Percentiles rank a stretch among this genome's conserved stretches.
Conservation (phyloP, 2,888 invertebrate genomes). For the Lepidochrysops patricia region DNA sequence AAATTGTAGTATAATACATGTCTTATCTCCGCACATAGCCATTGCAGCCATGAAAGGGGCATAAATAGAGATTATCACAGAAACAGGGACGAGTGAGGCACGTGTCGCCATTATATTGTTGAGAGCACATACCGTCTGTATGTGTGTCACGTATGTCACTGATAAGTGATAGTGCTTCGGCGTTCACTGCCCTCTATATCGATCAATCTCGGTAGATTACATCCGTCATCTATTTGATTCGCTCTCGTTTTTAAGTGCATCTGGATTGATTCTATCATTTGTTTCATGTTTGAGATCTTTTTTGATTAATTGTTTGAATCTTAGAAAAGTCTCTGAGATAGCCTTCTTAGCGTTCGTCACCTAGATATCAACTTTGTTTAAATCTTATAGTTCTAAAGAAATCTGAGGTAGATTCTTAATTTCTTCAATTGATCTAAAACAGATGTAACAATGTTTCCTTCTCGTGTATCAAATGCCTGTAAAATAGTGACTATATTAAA, state of each 20-base stretch:
- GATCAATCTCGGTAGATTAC: background rate
- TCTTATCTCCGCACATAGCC: conserved; percentile 25
- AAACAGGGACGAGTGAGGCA: conserved; percentile 2
- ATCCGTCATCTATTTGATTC: background rate
- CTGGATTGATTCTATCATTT: too few relatives aligned
- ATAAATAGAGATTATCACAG: conserved; percentile 2
- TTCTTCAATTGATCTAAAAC: too few relatives aligned
- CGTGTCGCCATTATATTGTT: background rate
- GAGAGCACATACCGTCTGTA: conserved; percentile 18
- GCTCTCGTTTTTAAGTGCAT: background rate
- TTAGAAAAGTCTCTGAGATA: too few relatives aligned
- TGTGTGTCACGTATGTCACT: conserved; percentile 39
- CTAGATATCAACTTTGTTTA: too few relatives aligned
- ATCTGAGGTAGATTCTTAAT: too few relatives aligned
- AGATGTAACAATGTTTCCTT: too few relatives aligned
- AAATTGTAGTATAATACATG: conserved; percentile 34
- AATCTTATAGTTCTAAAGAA: too few relatives aligned
- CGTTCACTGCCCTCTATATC: background rate
- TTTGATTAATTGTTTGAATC: too few relatives aligned
- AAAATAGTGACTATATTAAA: too few relatives aligned
- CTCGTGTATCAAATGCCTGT: too few relatives aligned
- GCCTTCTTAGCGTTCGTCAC: too few relatives aligned
- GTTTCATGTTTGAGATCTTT: too few relatives aligned
- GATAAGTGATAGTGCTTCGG: background rate
- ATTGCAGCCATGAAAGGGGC: conserved; percentile 2